A percentile compares a stretch with the other conserved stretches of the same genome.
These are phyloP conservation scores for Piprites chloris DNA, from an alignment of 2,113 vertebrate genomes.

Conservation along the genomic window DNA sequence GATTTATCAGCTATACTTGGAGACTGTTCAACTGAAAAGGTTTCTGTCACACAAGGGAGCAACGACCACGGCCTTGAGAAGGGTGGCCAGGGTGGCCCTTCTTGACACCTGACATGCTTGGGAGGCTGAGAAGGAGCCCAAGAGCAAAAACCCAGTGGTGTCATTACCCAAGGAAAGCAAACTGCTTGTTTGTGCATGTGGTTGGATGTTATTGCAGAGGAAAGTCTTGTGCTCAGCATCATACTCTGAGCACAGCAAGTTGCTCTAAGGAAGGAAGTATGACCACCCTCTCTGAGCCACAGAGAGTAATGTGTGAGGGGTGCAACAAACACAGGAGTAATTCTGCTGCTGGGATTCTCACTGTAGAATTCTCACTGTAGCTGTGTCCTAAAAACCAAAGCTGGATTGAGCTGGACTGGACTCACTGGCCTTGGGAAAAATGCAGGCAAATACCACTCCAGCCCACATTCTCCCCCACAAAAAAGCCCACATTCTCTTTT, in stretches of 20 bases:
- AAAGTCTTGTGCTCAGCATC: background rate
- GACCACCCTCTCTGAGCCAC: background rate
- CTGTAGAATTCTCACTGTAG: background rate
- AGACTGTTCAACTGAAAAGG: background rate
- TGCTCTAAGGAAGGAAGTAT: background rate
- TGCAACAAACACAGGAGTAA: background rate
- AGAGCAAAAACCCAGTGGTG: background rate
- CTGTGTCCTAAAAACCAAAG: constrained; percentile 4
- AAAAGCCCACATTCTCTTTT: constrained; percentile 41
- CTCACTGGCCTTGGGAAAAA: constrained; percentile 45
- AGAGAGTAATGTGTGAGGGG: background rate
- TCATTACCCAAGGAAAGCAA: background rate
- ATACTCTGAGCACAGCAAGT: background rate
- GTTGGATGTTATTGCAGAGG: background rate
- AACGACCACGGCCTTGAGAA: background rate
- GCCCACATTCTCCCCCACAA: constrained; percentile 55
- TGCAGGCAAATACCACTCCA: constrained; percentile 52
- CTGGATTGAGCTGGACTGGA: constrained; percentile 51
- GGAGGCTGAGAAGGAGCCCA: background rate
- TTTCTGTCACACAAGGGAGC: background rate
- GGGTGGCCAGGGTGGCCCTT: background rate
- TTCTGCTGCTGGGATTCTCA: background rate
- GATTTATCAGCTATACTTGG: background rate
- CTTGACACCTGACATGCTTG: background rate
- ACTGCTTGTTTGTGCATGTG: background rate